Percentiles rank a stretch among this genome's conserved stretches.
phyloP scores from a whole-genome alignment of 2,888 invertebrate species.

The Laothoe populi region DNA sequence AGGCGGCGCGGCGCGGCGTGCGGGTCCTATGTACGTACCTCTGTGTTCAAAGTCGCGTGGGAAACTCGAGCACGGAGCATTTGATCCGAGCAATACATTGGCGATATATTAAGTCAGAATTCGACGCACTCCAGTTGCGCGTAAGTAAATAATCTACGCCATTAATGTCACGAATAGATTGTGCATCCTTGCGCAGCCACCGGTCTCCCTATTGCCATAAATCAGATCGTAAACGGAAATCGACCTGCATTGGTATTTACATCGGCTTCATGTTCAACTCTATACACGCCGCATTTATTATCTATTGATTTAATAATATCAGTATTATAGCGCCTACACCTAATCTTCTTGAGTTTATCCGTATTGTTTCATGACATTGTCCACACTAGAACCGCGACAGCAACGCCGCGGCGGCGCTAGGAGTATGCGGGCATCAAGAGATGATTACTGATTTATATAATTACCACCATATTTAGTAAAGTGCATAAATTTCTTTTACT shows the following conservation, averaged over 20 bases:
- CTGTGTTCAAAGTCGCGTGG: constrained; percentile 54
- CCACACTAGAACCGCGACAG: too few species aligned
- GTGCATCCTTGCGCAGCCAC: constrained; percentile 69
- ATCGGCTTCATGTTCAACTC: constrained; percentile 41
- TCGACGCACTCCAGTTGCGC: constrained; percentile 65
- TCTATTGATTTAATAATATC: constrained; percentile 47
- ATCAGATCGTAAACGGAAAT: constrained; percentile 53
- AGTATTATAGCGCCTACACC: not conserved
- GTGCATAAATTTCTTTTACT: too few species aligned
- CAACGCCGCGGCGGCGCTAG: too few species aligned
- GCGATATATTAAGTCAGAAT: constrained; percentile 73
- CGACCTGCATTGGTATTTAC: constrained; percentile 53
- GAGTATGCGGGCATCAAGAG: too few species aligned
- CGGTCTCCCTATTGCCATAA: constrained; percentile 51
- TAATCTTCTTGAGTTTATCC: not conserved
- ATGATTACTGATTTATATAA: too few species aligned
- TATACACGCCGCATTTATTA: constrained; percentile 41
- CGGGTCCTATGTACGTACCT: constrained; percentile 4
- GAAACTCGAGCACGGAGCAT: constrained; percentile 62
- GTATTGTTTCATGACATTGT: not conserved
- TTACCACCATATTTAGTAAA: too few species aligned
- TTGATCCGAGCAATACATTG: constrained; percentile 48
- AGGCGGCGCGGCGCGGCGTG: constrained; percentile 12
- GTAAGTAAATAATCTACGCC: constrained; percentile 59
- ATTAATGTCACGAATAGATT: constrained; percentile 74